A percentile compares a stretch with the other conserved stretches of the same genome.
These are phyloP conservation scores for Athalia circularis DNA, from an alignment of 2,888 invertebrate genomes.

Conservation along the genomic window DNA sequence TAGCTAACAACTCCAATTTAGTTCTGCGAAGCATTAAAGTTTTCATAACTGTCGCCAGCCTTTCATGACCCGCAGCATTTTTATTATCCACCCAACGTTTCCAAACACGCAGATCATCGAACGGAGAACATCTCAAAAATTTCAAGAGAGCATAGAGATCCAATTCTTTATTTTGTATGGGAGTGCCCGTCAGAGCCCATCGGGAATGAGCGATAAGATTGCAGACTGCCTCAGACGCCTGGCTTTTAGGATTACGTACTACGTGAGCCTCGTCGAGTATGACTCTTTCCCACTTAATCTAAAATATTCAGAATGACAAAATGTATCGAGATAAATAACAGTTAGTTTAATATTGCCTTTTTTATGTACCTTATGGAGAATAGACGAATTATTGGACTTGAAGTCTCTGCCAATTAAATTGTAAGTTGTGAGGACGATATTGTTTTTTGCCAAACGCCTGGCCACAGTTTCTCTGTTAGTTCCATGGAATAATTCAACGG, in stretches of 20 bases:
- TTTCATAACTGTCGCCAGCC: constrained; percentile 90
- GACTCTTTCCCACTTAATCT: constrained; percentile 89
- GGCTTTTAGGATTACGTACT: constrained; percentile 91
- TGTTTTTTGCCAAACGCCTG: constrained; percentile 79
- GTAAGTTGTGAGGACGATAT: constrained; percentile 94
- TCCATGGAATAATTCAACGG: constrained; percentile 87
- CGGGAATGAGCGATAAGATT: constrained; percentile 78
- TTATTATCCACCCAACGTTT: constrained; percentile 94
- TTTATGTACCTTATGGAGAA: constrained; percentile 67
- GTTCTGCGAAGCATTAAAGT: constrained; percentile 91
- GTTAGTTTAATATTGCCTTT: constrained; percentile 11
- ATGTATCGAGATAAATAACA: constrained; percentile 26
- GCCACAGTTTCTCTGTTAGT: constrained; percentile 79
- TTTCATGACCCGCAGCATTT: constrained; percentile 84
- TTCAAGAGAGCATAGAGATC: constrained; percentile 88
- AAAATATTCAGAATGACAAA: constrained; percentile 38
- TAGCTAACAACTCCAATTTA: constrained; percentile 84
- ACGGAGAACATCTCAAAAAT: constrained; percentile 90
- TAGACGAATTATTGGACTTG: constrained; percentile 67
- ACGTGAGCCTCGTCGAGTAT: constrained; percentile 96
- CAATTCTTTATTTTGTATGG: constrained; percentile 94
- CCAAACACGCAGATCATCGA: constrained; percentile 93
- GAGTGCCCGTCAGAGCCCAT: constrained; percentile 95
- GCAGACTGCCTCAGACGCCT: constrained; percentile 84
- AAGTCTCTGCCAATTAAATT: constrained; percentile 82